Conservation (phyloP, 92 coral and sea anemone species). For the Parazoanthus darwini region DNA sequence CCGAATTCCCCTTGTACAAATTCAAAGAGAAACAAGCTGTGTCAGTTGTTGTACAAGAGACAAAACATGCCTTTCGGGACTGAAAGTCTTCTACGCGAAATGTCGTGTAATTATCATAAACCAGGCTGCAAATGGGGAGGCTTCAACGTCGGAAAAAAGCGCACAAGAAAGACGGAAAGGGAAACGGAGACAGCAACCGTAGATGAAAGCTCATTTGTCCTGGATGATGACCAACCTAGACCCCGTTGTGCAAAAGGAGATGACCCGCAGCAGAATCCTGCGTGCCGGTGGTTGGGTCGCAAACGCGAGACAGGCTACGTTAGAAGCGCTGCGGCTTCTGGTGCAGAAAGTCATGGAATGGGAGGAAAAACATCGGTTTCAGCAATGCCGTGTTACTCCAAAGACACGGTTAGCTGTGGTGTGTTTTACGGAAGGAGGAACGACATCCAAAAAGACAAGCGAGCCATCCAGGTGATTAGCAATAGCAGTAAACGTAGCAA, state of each 20-base stretch:
- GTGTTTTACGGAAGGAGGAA: slow-evolving; percentile 31
- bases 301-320: background rate
- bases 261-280: background rate
- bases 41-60: slow-evolving; percentile 22
- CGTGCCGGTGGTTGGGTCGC: background rate
- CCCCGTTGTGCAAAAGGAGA: background rate
- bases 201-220: slow-evolving; percentile 1
- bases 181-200: slow-evolving; percentile 16
- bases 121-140: slow-evolving; percentile 1
- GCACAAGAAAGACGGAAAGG: background rate
- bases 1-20: background rate
- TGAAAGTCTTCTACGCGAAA: slow-evolving; percentile 9
- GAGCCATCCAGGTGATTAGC: slow-evolving; percentile 31
- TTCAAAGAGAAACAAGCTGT: background rate
- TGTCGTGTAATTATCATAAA: background rate
- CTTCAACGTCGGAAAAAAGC: background rate
- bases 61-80: background rate
- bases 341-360: background rate
- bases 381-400: background rate
- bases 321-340: background rate
- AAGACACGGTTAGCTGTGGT: background rate
- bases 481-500: background rate
- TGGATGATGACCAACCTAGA: background rate
- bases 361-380: background rate
- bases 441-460: slow-evolving; percentile 11